Evolutionary conservation across 2,888 invertebrate genomes (phyloP).

Genomic region (Salpingus planirostris): DNA sequence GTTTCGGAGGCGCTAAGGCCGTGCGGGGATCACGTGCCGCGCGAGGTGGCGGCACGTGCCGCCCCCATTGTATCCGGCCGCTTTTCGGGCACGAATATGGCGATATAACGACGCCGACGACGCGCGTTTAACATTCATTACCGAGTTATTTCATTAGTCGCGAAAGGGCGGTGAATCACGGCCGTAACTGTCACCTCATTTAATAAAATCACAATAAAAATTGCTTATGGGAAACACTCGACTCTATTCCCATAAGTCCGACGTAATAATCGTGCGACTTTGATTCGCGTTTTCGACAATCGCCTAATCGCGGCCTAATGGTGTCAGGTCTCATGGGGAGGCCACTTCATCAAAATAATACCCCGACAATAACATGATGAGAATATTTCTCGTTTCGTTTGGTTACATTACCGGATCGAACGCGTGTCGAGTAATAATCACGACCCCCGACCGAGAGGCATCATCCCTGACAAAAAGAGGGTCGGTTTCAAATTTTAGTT

Average conservation of each 20-base stretch:
- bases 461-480: too few relatives aligned
- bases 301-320: conserved; percentile 4
- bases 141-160: too few relatives aligned
- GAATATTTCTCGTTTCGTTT: conserved; percentile 16
- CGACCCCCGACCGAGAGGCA: too few relatives aligned
- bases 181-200: too few relatives aligned
- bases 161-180: too few relatives aligned
- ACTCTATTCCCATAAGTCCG: too few relatives aligned
- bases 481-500: too few relatives aligned
- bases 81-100: conserved; percentile 23
- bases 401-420: too few relatives aligned
- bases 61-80: conserved; percentile 11
- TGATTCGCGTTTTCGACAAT: conserved; percentile 1
- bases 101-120: conserved; percentile 26
- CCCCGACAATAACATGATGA: conserved; percentile 13
- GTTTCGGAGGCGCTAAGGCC: conserved; percentile 19
- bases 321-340: conserved; percentile 11
- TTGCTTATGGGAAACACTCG: too few relatives aligned
- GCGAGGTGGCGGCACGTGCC: conserved; percentile 20
- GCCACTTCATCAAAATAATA: conserved; percentile 10
- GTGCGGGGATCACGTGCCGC: conserved; percentile 17
- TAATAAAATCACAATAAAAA: too few relatives aligned
- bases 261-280: conserved; percentile 7
- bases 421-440: too few relatives aligned
- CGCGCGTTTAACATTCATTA: conserved; percentile 31